Evolutionary conservation across 2,888 invertebrate genomes (phyloP), one percentile per base, ranked within the genome.

Genomic region (Ryuthela nishihirai): DNA sequence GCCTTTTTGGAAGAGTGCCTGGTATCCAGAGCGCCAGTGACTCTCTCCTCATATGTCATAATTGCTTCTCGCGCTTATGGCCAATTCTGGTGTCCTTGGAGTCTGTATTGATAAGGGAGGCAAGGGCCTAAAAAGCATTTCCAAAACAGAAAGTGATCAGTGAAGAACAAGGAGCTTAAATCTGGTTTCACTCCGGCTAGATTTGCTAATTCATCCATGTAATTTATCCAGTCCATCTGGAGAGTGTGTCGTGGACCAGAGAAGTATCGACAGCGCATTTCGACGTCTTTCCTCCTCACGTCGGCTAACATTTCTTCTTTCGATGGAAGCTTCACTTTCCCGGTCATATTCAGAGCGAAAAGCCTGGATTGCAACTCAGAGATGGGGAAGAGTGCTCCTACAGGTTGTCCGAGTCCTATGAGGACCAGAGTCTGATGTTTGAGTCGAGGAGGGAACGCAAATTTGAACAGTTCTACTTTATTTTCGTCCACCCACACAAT

Each of bases 341-440:
- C 83, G 79, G 1, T 82, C 81, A 82, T 85, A 75, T 25, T 72
- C 71, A 64, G 56, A 40, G 54, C 45, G 24, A 52, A 58, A 40
- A 52, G 48, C 41, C 64, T 67, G 70, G 88, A 86, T 80, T 92
- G 92, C 35, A 88, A 72, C 70, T 93, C 89, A 72, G 88, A 88
- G 80, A 89, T 83, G 55, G 87, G 87, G 73, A 90, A 88, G 0
- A 91, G 88, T 1, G 65, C 54, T 71, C 87, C 86, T 1, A 89
- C 85, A 65, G 83, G 84, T 73, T 83, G 87, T 0, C 89, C 87
- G 23, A 94, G 77, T 0, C 93, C 94, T 36, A 90, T 77, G 65
- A 94, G 82, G 50, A 84, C 85, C 81, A 94, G 83, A 10, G 83
- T 81, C 1, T 91, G 89, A 69, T 85, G 82, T 62, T 83, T 81